Evolutionary conservation across 2,888 invertebrate genomes (phyloP).

Genomic region (Eupelmus urozonus): DNA sequence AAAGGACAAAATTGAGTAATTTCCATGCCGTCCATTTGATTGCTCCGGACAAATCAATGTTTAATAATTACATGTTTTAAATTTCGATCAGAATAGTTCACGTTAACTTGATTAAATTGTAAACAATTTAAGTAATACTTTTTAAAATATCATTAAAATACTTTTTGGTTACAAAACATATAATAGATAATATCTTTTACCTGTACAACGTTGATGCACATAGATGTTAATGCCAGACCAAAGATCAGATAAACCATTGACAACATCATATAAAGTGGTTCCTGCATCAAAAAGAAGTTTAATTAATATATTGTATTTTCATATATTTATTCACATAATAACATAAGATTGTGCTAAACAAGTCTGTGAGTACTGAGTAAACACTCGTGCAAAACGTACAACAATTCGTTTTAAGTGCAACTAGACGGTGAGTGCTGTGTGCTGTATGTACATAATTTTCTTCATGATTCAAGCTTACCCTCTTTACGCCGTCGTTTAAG

Average conservation of each 20-base stretch:
- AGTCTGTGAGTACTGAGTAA: slow-evolving; percentile 3
- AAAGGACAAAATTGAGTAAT: no score
- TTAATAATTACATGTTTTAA: no score
- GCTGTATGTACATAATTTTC: slow-evolving; percentile 28
- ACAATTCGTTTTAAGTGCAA: slow-evolving; percentile 55
- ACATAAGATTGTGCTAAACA: no score
- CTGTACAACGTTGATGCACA: slow-evolving; percentile 98
- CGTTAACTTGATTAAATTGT: no score
- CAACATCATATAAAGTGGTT: slow-evolving; percentile 93
- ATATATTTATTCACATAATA: no score
- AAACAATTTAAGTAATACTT: no score
- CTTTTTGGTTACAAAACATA: background rate
- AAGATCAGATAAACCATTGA: slow-evolving; percentile 96
- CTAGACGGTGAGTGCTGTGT: slow-evolving; percentile 58
- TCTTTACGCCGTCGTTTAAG: slow-evolving; percentile 73
- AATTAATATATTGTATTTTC: background rate
- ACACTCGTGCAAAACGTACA: slow-evolving; percentile 31
- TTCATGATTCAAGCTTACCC: slow-evolving; percentile 69
- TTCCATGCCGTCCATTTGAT: no score
- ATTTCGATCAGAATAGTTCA: no score
- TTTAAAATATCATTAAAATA: background rate
- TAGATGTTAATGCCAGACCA: slow-evolving; percentile 95
- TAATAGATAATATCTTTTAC: slow-evolving; percentile 78
- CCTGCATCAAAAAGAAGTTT: slow-evolving; percentile 76
- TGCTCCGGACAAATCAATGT: no score